Evolutionary conservation across 1,140 invertebrate genomes (phyloP).

Genomic region (Andricus grossulariae): DNA sequence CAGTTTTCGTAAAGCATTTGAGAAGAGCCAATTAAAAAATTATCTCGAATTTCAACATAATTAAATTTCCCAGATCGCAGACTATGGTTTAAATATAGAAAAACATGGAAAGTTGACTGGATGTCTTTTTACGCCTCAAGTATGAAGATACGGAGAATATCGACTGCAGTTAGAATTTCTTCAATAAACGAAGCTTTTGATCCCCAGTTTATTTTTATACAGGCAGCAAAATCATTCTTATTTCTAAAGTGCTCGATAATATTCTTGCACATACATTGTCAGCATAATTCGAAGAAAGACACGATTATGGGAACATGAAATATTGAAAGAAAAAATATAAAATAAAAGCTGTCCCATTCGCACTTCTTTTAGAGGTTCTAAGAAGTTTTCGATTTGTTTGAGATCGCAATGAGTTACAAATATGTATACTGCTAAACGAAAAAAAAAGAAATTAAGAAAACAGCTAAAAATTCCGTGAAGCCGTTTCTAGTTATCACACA

Average conservation of each 20-base stretch:
- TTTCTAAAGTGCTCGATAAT: slow-evolving; percentile 21
- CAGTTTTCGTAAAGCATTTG: background rate
- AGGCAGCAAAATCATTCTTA: slow-evolving; percentile 21
- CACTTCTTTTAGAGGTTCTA: background rate
- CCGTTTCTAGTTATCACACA: slow-evolving; percentile 45
- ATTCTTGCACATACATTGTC: slow-evolving; percentile 24
- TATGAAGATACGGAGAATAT: slow-evolving; percentile 7
- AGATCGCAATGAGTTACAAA: background rate
- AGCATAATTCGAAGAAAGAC: slow-evolving; percentile 11
- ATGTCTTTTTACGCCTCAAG: background rate
- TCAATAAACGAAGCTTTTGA: background rate
- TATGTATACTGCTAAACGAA: slow-evolving; percentile 13
- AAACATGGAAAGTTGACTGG: slow-evolving; percentile 4
- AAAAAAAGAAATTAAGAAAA: slow-evolving; percentile 37
- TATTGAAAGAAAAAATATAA: background rate
- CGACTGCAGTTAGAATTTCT: background rate
- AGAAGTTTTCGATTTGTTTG: background rate
- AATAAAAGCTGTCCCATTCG: background rate
- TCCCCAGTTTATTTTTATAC: slow-evolving; percentile 11
- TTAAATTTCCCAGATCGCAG: background rate
- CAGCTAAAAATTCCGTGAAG: slow-evolving; percentile 48
- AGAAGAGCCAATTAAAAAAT: background rate
- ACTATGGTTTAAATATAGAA: slow-evolving; percentile 21
- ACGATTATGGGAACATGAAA: background rate
- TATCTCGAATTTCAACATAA: background rate